Base-by-base conservation (phyloP, 2,797 vertebrate genomes). In the Heteromormyrus szaboi region DNA sequence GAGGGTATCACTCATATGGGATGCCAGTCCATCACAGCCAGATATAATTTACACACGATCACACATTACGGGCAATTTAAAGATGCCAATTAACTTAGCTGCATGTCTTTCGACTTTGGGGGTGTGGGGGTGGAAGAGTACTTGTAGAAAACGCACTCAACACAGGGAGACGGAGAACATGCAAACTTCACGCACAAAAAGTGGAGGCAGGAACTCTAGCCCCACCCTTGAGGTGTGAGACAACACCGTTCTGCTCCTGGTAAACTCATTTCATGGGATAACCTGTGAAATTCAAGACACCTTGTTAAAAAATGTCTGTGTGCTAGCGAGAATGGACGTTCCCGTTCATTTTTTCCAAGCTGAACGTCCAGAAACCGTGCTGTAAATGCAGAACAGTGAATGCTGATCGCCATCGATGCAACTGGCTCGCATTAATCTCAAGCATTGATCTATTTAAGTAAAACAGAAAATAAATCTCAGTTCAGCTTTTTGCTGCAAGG, bases 401-500 rank as follows among this genome's bases (percentile, higher is more conserved):
- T n/a, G n/a, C 65, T 4, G 11, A 88, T 68, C 54, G 54, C 76
- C 72, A n/a, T 22, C 56, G 12, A 89, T 76, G 81, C 59, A 25
- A 14, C 59, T 65, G 53, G 76, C 89, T 51, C 2, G 29, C 68
- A 56, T 62, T 59, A 8, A 53, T 33, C 12, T 48, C 50, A 79
- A 50, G 68, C 22, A 17, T 76, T 41, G 44, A n/a, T 87, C 87
- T 41, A 81, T 25, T 29, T 79, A 2, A 14, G 33, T 76, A 37
- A 48, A 44, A 25, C 62, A 88, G 59, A 88, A 85, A 72, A 76
- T 86, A 87, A 37, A 83, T 79, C 44, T 72, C 14, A 85, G 51
- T 53, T 29, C 86, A 87, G 86, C 33, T 89, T 84, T 81, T n/a
- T 65, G 85, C 86, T 89, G 51, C 72, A 56, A 88, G 29, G 44